Conservation (phyloP, 2,113 vertebrate species). For the Carassius auratus region DNA sequence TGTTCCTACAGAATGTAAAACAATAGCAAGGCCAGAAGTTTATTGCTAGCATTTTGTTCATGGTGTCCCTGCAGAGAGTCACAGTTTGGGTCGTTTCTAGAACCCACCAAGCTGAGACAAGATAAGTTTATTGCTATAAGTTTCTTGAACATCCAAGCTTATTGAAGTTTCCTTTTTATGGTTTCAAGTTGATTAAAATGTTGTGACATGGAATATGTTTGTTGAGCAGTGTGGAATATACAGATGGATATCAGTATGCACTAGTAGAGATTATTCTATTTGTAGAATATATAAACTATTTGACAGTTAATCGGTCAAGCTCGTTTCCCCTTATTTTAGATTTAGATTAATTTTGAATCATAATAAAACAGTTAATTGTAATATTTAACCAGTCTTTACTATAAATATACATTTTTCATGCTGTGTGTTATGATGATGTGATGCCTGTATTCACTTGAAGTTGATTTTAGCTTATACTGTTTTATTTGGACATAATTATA, state of each 20-base stretch:
- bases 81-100: neutral
- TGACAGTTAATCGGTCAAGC: neutral
- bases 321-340: neutral
- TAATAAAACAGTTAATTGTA: no score
- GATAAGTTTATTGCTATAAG: neutral
- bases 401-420: neutral
- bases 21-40: conserved; percentile 19
- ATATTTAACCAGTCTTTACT: no score
- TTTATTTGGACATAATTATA: neutral
- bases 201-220: neutral
- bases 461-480: neutral
- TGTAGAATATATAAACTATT: neutral
- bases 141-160: neutral
- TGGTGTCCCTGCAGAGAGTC: neutral
- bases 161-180: neutral
- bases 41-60: conserved; percentile 20
- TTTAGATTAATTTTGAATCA: neutral
- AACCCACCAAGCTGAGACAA: conserved; percentile 6
- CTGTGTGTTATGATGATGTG: neutral
- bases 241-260: neutral
- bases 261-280: neutral
- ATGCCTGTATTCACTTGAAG: neutral
- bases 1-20: conserved; percentile 3
- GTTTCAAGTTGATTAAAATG: neutral
- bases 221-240: neutral